These are phyloP conservation scores for Panulirus ornatus DNA, from an alignment of 1,140 invertebrate species.

Conservation along the genomic window DNA sequence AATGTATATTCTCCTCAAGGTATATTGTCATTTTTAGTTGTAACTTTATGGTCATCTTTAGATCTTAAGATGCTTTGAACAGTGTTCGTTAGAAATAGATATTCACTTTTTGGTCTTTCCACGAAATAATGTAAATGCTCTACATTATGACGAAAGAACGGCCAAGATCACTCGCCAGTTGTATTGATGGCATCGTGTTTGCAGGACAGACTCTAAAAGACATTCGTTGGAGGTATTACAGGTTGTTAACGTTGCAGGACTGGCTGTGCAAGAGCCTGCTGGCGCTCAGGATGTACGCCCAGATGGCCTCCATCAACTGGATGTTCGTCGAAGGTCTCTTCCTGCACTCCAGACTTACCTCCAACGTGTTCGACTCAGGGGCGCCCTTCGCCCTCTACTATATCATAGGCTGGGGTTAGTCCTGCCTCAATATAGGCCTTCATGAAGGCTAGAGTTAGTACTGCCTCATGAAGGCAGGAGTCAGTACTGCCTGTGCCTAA, in stretches of 20 bases:
- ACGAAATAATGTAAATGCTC: not conserved
- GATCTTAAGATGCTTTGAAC: no score
- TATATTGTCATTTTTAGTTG: no score
- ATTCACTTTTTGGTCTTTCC: no score
- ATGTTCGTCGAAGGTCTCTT: conserved; percentile 82
- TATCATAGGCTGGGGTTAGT: conserved; percentile 57
- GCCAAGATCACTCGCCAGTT: not conserved
- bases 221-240: not conserved
- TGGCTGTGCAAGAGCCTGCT: conserved; percentile 79
- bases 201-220: not conserved
- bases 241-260: no score
- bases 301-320: conserved; percentile 80
- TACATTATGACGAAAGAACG: not conserved
- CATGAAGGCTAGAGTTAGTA: no score
- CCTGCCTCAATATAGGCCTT: no score
- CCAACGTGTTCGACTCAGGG: conserved; percentile 80
- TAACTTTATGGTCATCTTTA: no score
- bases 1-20: no score
- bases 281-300: conserved; percentile 79
- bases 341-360: conserved; percentile 79
- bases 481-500: no score
- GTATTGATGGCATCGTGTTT: not conserved
- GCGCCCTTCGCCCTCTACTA: conserved; percentile 52
- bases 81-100: no score
- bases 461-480: no score